Conservation (phyloP, 2,113 vertebrate species). For the Genyomyrus donnyi region DNA sequence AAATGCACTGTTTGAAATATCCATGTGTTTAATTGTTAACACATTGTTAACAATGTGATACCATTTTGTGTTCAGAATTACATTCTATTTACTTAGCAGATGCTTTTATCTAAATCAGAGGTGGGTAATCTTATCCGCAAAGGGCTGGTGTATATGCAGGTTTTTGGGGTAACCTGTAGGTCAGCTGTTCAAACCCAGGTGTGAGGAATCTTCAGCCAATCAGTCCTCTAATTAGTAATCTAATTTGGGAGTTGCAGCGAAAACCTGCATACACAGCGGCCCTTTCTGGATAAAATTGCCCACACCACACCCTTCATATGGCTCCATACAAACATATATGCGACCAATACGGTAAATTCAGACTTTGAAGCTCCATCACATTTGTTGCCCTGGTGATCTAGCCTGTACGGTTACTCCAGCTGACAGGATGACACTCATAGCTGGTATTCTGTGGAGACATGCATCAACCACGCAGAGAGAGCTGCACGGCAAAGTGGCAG, state of each 20-base stretch:
- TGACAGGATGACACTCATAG: neutral
- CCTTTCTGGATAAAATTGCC: neutral
- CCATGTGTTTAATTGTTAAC: neutral
- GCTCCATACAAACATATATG: neutral
- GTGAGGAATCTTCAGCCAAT: neutral
- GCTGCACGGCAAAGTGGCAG: neutral
- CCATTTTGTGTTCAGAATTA: neutral
- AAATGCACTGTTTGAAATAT: neutral
- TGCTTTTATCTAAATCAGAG: neutral
- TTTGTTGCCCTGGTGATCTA: neutral
- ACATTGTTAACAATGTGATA: neutral
- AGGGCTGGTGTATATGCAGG: too few species aligned
- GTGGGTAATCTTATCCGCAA: neutral
- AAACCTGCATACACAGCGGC: neutral
- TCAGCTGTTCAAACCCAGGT: neutral
- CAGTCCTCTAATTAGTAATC: neutral
- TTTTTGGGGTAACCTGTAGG: neutral
- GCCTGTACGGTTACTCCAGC: neutral
- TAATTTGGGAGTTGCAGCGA: neutral
- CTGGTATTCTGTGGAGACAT: neutral
- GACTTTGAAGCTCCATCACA: neutral
- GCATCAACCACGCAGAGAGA: neutral
- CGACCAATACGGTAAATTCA: neutral
- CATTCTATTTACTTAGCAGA: neutral
- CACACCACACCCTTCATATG: neutral